Conservation (phyloP, 2,113 vertebrate species). For the Hemicordylus capensis region DNA sequence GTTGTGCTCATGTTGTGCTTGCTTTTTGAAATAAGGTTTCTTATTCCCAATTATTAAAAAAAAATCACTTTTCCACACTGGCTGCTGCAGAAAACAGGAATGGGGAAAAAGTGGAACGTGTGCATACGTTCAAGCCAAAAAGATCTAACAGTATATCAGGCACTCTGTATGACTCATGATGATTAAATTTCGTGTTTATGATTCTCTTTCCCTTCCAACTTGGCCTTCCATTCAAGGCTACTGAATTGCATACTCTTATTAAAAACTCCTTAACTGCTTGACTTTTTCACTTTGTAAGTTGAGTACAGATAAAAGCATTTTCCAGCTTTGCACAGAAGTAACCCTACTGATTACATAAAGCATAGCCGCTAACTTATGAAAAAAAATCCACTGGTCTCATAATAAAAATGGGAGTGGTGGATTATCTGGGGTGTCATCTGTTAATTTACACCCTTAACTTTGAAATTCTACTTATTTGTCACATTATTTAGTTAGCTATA, state of each 20-base stretch:
- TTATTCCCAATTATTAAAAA: conserved; percentile 35
- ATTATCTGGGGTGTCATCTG: too few species aligned
- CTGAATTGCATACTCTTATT: conserved; percentile 52
- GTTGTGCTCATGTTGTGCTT: too few species aligned
- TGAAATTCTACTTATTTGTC: neutral
- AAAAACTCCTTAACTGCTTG: conserved; percentile 55
- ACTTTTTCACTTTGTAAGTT: neutral
- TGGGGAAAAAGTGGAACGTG: conserved; percentile 6
- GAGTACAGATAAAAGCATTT: fast-evolving
- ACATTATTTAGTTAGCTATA: neutral
- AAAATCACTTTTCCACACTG: neutral
- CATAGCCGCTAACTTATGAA: neutral
- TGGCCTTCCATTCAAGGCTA: conserved; percentile 48
- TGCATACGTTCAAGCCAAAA: conserved; percentile 43
- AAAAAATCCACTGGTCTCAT: neutral
- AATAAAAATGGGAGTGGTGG: neutral
- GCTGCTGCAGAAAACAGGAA: neutral
- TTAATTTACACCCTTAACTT: too few species aligned
- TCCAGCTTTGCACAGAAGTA: neutral
- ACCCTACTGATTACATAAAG: conserved; percentile 2
- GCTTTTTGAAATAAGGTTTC: conserved; percentile 39
- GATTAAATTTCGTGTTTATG: conserved; percentile 57
- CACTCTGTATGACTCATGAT: conserved; percentile 48
- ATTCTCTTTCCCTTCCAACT: conserved; percentile 33
- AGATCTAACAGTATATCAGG: conserved; percentile 39